Evolutionary conservation across 2,888 invertebrate genomes (phyloP), one percentile per base, ranked within the genome.

Genomic region (Ganaspis brasiliensis): DNA sequence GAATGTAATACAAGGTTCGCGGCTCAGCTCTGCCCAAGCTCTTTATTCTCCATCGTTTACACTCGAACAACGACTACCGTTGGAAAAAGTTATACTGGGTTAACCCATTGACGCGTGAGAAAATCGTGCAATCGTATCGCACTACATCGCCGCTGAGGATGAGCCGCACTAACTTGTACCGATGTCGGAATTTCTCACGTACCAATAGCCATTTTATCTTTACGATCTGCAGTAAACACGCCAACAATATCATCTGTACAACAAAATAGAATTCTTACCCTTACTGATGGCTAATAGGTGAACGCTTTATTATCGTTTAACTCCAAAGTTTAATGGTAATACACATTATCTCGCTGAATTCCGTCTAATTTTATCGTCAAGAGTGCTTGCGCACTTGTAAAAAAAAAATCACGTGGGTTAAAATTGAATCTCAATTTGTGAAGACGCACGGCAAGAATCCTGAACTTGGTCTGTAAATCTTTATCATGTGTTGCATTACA

Each of bases 101-200:
- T 75, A 75, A 74, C 75, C 79, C 77, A 82, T 73, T 84, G 81
- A 74, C 80, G 80, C 82, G 82, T 82, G 82, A 79, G 82, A 84
- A 84, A 84, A 79, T 73, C 70, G 63, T 67, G 35, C 59, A 75
- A 72, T 75, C 55, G 72, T 71, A 52, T 55, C 67, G 52, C n/a
- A 57, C 37, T 73, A 70, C 37, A 49, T 40, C 57, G 74, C 26
- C 61, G 24, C 37, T 24, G 61, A 37, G 45, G 40, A 67, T 67
- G 24, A 67, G 59, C 59, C 16, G 16, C 35, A 21, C 40, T 40
- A 67, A 67, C 45, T 45, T 67, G 63, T 45, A 67, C 45, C 45
- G 24, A 67, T 67, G 45, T 67, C 67, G 67, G 24, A 67, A 45
- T 67, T 67, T 67, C 24, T 67, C 67, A 67, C 67, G 37, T 45